These are phyloP conservation scores for Serrognathus titanus DNA, from an alignment of 2,888 invertebrate genomes.

Conservation along the genomic window DNA sequence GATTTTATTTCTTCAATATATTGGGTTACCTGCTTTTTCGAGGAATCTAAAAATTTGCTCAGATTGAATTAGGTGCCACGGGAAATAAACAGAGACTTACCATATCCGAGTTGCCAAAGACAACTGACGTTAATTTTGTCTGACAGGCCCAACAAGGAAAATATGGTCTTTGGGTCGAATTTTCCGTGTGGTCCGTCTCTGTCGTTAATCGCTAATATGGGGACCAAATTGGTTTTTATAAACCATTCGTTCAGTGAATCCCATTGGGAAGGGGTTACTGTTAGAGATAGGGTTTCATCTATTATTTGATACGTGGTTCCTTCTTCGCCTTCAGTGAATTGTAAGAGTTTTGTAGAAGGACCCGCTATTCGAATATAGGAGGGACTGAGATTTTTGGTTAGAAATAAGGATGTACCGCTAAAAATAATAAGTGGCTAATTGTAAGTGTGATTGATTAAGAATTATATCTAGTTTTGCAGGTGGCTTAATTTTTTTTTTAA, in stretches of 20 bases:
- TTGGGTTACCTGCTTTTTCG: slow-evolving; percentile 53
- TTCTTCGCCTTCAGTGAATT: slow-evolving; percentile 37
- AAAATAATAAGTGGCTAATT: slow-evolving; percentile 26
- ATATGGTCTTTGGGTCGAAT: slow-evolving; percentile 69
- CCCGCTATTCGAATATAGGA: slow-evolving; percentile 73
- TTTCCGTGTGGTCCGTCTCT: slow-evolving; percentile 51
- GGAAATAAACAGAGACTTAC: slow-evolving; percentile 46
- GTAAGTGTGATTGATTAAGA: too few relatives aligned
- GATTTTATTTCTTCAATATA: slow-evolving; percentile 62
- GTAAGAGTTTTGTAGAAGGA: slow-evolving; percentile 56
- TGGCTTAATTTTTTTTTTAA: too few relatives aligned
- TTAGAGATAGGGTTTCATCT: slow-evolving; percentile 29
- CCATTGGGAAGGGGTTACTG: slow-evolving; percentile 43
- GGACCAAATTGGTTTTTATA: slow-evolving; percentile 56
- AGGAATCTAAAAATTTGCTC: slow-evolving; percentile 48
- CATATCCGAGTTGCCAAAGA: slow-evolving; percentile 73
- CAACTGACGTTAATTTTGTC: slow-evolving; percentile 62
- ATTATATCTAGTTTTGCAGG: too few relatives aligned
- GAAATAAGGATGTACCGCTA: slow-evolving; percentile 58
- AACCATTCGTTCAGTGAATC: slow-evolving; percentile 53
- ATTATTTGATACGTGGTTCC: slow-evolving; percentile 8
- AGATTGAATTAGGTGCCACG: background rate
- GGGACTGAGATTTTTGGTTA: slow-evolving; percentile 67
- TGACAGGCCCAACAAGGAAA: slow-evolving; percentile 65
- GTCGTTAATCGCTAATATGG: slow-evolving; percentile 68